Conservation (phyloP, 2,113 vertebrate genomes). For the Corythoichthys intestinalis region DNA sequence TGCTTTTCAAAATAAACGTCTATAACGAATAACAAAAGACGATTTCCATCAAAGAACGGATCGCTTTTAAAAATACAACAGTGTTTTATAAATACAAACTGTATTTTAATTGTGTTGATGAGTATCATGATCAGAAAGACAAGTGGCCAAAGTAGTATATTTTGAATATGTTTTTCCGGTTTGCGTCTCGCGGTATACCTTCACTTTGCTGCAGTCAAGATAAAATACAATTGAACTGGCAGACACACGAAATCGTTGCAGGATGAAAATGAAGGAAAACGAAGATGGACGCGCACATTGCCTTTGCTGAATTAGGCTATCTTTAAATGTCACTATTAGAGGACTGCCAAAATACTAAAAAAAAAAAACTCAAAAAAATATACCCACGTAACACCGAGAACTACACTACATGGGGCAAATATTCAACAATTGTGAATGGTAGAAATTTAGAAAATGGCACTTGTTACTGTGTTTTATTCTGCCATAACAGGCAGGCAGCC, state of each 20-base stretch:
- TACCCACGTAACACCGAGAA: background rate
- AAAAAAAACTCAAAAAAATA: background rate
- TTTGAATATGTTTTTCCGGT: background rate
- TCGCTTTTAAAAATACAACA: background rate
- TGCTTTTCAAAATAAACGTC: background rate
- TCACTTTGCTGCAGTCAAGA: background rate
- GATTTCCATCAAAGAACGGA: background rate
- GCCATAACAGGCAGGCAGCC: no score
- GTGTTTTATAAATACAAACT: background rate
- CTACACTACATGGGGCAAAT: background rate
- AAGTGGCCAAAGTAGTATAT: background rate
- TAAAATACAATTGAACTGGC: background rate
- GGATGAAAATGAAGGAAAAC: background rate
- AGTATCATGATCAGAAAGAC: background rate
- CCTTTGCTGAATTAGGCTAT: background rate
- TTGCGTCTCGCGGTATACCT: background rate
- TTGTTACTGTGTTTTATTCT: background rate
- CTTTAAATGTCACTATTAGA: background rate
- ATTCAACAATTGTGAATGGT: background rate
- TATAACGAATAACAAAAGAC: background rate
- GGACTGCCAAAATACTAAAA: background rate
- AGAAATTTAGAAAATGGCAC: background rate
- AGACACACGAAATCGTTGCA: background rate
- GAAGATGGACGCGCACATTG: background rate
- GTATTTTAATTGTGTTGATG: background rate